Evolutionary conservation across 1,140 invertebrate genomes (phyloP).

Genomic region (Xylocopa sonorina): DNA sequence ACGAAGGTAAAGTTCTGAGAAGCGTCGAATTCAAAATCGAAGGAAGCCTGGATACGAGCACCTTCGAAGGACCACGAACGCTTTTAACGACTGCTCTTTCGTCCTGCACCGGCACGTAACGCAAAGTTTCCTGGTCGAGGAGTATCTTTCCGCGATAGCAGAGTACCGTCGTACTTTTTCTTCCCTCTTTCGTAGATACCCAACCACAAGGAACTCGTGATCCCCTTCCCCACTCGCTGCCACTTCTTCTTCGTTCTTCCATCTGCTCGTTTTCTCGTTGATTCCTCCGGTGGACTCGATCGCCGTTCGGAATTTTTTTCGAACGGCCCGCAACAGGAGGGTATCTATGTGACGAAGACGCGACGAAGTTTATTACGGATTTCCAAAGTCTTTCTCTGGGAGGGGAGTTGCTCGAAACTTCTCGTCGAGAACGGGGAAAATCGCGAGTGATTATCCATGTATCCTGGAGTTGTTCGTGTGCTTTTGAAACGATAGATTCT

Average conservation of each 20-base stretch:
- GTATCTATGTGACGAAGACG: background rate
- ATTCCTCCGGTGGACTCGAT: background rate
- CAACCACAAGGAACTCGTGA: background rate
- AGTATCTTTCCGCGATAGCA: background rate
- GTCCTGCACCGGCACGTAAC: conserved; percentile 25
- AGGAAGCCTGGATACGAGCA: too few species aligned
- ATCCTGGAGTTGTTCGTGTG: background rate
- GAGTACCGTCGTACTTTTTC: background rate
- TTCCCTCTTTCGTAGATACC: conserved; percentile 14
- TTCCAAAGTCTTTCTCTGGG: too few species aligned
- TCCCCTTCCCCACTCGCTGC: background rate
- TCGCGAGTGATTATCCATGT: background rate
- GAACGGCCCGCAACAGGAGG: background rate
- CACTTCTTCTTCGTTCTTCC: background rate
- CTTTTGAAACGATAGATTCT: background rate
- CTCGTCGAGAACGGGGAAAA: background rate
- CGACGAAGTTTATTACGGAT: conserved; percentile 32
- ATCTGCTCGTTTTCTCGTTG: background rate
- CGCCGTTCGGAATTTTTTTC: background rate
- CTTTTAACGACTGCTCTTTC: conserved; percentile 47
- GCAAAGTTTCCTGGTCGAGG: conserved; percentile 19
- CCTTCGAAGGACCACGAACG: conserved; percentile 18
- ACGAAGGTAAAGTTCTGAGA: too few species aligned
- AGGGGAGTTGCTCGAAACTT: background rate
- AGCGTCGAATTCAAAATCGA: too few species aligned